Conservation (phyloP, 92 coral and sea anemone genomes). For the Epizoanthus stellaris region DNA sequence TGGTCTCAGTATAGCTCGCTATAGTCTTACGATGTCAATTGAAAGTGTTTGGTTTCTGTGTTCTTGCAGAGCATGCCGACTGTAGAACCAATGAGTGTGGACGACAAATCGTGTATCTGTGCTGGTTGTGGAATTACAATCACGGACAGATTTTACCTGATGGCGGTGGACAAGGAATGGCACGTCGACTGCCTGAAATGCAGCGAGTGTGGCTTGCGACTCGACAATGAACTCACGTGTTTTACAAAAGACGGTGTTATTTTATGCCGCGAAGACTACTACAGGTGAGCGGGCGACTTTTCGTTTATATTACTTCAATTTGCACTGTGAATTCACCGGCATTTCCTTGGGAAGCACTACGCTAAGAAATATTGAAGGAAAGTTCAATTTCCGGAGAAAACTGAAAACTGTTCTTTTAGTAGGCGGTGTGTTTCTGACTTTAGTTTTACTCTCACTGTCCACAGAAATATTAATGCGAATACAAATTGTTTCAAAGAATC, state of each 20-base stretch:
- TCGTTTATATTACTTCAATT: neutral
- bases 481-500: neutral
- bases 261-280: constrained; percentile 90
- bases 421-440: neutral
- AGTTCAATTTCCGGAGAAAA: neutral
- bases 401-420: constrained; percentile 1
- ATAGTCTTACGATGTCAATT: neutral
- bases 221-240: constrained; percentile 93
- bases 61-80: constrained; percentile 72
- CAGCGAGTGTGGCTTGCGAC: constrained; percentile 82
- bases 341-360: neutral
- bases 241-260: constrained; percentile 92
- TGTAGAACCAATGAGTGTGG: constrained; percentile 70
- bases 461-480: neutral
- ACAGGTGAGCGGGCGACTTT: constrained; percentile 65
- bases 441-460: neutral
- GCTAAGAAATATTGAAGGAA: neutral
- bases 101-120: constrained; percentile 73
- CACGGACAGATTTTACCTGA: constrained; percentile 84
- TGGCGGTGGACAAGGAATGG: constrained; percentile 94
- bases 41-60: constrained; percentile 9
- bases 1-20: neutral
- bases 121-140: constrained; percentile 92
- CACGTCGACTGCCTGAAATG: constrained; percentile 93
- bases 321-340: neutral